Evolutionary conservation across 2,888 invertebrate species (phyloP).

Genomic region (Nemotelus nigrinus): DNA sequence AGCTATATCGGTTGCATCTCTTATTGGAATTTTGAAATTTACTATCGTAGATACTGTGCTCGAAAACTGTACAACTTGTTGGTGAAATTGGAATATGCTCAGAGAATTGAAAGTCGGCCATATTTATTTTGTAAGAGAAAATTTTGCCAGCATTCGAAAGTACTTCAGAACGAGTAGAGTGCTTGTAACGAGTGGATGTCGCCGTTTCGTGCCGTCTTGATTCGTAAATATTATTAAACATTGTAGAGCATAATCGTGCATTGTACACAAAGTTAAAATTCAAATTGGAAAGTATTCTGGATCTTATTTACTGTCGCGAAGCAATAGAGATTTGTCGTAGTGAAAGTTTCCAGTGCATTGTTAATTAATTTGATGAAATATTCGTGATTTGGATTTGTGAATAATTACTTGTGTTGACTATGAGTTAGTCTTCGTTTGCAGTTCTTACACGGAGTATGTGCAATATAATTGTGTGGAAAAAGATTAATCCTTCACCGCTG

Average conservation of each 20-base stretch:
- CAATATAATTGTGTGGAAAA: no score
- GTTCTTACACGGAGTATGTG: no score
- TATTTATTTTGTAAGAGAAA: slow-evolving; percentile 40
- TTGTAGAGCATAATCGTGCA: neutral
- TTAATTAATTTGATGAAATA: no score
- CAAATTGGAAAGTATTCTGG: slow-evolving; percentile 8
- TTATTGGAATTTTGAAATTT: no score
- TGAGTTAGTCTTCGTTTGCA: no score
- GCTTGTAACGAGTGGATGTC: slow-evolving; percentile 39
- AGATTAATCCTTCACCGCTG: no score
- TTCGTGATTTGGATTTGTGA: neutral
- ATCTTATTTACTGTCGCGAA: neutral
- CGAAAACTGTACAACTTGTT: neutral
- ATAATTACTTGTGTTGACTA: neutral
- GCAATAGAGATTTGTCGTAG: neutral
- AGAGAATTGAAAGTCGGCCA: slow-evolving; percentile 18
- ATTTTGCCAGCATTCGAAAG: neutral
- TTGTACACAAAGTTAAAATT: neutral
- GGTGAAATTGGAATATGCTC: slow-evolving; percentile 12
- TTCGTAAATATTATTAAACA: slow-evolving; percentile 11
- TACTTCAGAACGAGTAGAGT: slow-evolving; percentile 45
- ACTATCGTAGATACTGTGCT: no score
- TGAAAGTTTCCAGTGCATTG: no score
- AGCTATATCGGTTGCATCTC: no score
- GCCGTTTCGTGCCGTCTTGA: slow-evolving; percentile 27